Evolutionary conservation across 1,140 invertebrate genomes (phyloP).

Genomic region (Zaprionus capensis): DNA sequence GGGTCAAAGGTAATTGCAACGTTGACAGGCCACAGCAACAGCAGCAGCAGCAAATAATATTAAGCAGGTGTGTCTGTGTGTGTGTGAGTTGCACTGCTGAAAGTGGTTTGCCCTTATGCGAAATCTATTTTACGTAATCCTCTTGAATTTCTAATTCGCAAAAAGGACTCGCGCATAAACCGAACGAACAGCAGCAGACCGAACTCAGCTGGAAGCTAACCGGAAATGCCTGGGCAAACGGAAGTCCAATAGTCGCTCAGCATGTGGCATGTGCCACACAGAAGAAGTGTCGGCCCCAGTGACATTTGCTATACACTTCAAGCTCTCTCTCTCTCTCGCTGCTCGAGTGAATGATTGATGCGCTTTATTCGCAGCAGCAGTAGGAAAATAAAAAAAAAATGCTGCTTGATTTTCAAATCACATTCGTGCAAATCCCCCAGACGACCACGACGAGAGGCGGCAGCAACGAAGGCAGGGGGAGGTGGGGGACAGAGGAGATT

Average conservation of each 20-base stretch:
- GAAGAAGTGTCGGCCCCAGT: conserved; percentile 48
- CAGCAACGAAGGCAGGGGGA: background rate
- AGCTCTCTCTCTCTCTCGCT: conserved; percentile 56
- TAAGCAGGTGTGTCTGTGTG: conserved; percentile 12
- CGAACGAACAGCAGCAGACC: conserved; percentile 4
- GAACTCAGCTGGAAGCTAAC: conserved; percentile 25
- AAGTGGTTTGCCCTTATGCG: conserved; percentile 17
- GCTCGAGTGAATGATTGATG: conserved; percentile 80
- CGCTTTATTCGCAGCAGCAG: conserved; percentile 61
- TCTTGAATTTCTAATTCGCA: conserved; percentile 54
- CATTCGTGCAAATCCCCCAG: conserved; percentile 64
- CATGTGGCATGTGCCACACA: conserved; percentile 9
- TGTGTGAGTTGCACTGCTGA: conserved; percentile 5
- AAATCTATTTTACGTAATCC: conserved; percentile 49
- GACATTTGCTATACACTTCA: conserved; percentile 81
- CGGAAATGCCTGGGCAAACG: conserved; percentile 67
- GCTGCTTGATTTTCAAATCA: conserved; percentile 75
- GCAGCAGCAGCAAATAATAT: conserved; percentile 49
- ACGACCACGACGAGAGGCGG: conserved; percentile 10
- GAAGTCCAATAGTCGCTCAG: conserved; percentile 43
- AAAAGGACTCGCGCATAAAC: conserved; percentile 57
- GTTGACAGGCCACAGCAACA: conserved; percentile 33
- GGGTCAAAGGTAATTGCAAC: conserved; percentile 50
- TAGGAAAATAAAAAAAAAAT: conserved; percentile 28
- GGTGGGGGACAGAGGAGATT: too few relatives aligned